These are phyloP conservation scores for Hirtodrosophila histrioides DNA, from an alignment of 2,888 invertebrate genomes.

Conservation along the genomic window DNA sequence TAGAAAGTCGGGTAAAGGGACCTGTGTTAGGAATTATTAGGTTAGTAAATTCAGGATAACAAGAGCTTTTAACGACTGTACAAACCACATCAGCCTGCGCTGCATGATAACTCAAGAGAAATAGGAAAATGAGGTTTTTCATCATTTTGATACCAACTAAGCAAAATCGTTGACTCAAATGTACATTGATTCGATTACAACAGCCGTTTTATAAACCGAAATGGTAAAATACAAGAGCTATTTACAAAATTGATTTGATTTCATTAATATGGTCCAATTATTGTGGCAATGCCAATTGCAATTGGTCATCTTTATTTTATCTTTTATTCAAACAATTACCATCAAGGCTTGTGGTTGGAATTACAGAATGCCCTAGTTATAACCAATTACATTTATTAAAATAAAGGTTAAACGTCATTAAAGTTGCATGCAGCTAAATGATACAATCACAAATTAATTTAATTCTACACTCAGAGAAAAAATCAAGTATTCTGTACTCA, in stretches of 20 bases:
- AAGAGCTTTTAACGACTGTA: not conserved
- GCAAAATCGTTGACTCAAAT: constrained; percentile 2
- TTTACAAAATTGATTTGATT: not conserved
- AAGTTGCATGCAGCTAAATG: not conserved
- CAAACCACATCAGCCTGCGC: constrained; percentile 29
- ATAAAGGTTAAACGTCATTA: no score
- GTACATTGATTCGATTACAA: not conserved
- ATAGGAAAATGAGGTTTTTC: constrained; percentile 13
- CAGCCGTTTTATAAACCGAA: constrained; percentile 10
- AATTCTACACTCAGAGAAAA: no score
- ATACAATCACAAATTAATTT: no score
- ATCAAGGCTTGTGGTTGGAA: no score
- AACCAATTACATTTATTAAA: no score
- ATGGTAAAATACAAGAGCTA: not conserved
- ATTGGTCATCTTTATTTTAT: constrained; percentile 12
- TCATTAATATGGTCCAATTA: constrained; percentile 18
- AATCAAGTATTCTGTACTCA: no score
- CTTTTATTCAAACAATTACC: no score
- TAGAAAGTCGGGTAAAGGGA: constrained; percentile 69
- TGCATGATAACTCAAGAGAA: constrained; percentile 12
- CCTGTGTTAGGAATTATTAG: not conserved
- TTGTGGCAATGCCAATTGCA: constrained; percentile 28
- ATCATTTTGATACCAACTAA: constrained; percentile 27
- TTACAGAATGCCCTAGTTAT: no score
- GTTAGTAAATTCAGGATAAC: not conserved